Evolutionary conservation across 2,797 vertebrate genomes (phyloP), one percentile per base, ranked within the genome.

Genomic region (Tangara arthus): DNA sequence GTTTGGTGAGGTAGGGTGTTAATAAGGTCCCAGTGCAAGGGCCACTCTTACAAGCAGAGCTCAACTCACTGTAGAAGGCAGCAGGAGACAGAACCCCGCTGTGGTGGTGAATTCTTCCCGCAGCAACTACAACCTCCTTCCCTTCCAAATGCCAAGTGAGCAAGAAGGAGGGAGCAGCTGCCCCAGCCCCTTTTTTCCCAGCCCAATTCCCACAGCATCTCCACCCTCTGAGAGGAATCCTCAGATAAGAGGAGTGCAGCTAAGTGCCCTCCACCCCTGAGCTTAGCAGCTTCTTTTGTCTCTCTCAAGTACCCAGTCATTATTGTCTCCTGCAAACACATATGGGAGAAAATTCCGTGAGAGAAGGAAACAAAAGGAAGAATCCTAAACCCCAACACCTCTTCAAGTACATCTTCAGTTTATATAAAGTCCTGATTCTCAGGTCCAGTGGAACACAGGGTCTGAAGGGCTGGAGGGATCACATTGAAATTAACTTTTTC

Each of bases 121-220:
- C 77, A 23, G 52, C 1, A 1, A 9, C 9, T 12, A 15, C 15
- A 49, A 42, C 42, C 24, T 68, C 52, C 23, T 57, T 49, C 28
- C 15, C 11, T 8, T n/a, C 19, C 35, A 28, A 39, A 15, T 22
- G 42, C 9, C 0, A 0, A 39, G 12, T 5, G 19, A 39, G 63
- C 12, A 19, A 28, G 17, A 20, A 49, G 30, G 15, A 66, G 15
- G 7, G 15, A 19, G 19, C 34, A 57, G 15, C 34, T 39, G 9
- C 18, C 15, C 42, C 34, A 39, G 28, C 42, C 52, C 52, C 4
- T 9, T 22, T 52, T 27, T 5, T 6, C 42, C 28, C 42, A 57
- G 23, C 4, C 19, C 23, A 39, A 5, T 57, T 57, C 63, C 34
- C 0, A 0, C 23, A 66, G 23, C 13, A 27, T 23, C 30, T 57